Base-by-base conservation (phyloP, 2,888 invertebrate genomes). In the Tachina fera region DNA sequence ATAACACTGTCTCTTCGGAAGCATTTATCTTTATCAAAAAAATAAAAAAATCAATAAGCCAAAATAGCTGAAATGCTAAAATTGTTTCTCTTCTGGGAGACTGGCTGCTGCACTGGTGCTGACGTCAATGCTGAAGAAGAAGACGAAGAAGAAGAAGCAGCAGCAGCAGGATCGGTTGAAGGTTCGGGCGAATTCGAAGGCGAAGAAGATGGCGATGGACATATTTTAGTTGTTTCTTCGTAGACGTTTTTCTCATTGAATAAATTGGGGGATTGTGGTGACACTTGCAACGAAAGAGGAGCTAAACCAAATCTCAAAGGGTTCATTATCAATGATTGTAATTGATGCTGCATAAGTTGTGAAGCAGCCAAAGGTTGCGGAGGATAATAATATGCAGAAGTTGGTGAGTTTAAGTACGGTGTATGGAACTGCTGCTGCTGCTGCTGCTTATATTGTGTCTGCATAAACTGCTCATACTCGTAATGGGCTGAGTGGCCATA, bases 11-110 rank as follows among this genome's bases (percentile, higher is more conserved):
- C 56, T 10, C 13, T 31, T 11, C 19, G 11, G 9, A 19, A 53
- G 9, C 51, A 10, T 51, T 16, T 9, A 11, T 49, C 10, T 14
- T 41, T 6, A 31, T 6, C 31, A 56, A 58, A 14, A n/a, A 13
- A 10, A 31, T 6, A 5, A 56, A 58, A 14, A n/a, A 13, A 10
- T 87, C 19, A 86, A 53, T 81, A 87, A 19, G 93, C 93, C 86
- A 93, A 89, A 87, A 93, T 93, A 22, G 92, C 92, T 0, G 93
- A 93, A 87, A 93, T 93, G 75, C 93, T 92, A 78, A 93, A 93
- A 80, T 91, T 92, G 75, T 90, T 92, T 80, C 91, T 90, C 84
- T 91, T 92, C n/a, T 86, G 87, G 84, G 82, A 88, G 74, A 78
- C 87, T 79, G 70, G 88, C 70, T 14, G 87, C 53, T 16, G 86